phyloP scores from a whole-genome alignment of 1,140 invertebrate genomes.

The Philaenus spumarius region DNA sequence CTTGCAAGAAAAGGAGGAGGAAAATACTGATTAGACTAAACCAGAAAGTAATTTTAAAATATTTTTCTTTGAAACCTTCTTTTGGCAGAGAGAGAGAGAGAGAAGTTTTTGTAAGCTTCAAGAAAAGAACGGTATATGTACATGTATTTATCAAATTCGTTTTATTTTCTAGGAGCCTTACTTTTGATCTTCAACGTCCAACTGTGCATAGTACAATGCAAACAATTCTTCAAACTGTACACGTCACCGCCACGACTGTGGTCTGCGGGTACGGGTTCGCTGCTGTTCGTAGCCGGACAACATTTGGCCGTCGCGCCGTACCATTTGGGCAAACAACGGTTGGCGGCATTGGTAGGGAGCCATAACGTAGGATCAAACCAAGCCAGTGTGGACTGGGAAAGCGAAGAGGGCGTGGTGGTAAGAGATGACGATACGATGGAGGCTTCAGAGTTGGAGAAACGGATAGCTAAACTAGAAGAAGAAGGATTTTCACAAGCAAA shows the following conservation, averaged over 20 bases:
- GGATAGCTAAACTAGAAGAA: too few species aligned
- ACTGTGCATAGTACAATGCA: constrained; percentile 55
- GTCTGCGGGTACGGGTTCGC: constrained; percentile 46
- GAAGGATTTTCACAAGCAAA: too few species aligned
- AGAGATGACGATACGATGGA: too few species aligned
- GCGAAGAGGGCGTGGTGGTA: not conserved
- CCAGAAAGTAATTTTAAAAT: not conserved
- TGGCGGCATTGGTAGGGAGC: constrained; percentile 51
- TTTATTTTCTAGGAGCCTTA: constrained; percentile 42
- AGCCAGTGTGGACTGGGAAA: not conserved
- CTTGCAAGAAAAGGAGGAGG: too few species aligned
- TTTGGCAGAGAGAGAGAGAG: too few species aligned
- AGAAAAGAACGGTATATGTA: too few species aligned
- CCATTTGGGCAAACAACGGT: constrained; percentile 50
- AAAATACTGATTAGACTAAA: too few species aligned
- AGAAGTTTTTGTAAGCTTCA: too few species aligned
- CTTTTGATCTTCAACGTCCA: constrained; percentile 59
- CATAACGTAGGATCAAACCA: constrained; percentile 1
- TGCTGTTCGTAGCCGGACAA: constrained; percentile 55
- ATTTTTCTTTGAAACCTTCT: too few species aligned
- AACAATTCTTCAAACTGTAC: constrained; percentile 58
- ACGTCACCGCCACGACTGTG: constrained; percentile 54
- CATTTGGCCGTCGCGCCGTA: constrained; percentile 61
- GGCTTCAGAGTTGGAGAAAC: too few species aligned
- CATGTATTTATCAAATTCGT: too few species aligned